Base-by-base conservation (phyloP, 1,140 invertebrate species). In the Harlomillsia oculata region DNA sequence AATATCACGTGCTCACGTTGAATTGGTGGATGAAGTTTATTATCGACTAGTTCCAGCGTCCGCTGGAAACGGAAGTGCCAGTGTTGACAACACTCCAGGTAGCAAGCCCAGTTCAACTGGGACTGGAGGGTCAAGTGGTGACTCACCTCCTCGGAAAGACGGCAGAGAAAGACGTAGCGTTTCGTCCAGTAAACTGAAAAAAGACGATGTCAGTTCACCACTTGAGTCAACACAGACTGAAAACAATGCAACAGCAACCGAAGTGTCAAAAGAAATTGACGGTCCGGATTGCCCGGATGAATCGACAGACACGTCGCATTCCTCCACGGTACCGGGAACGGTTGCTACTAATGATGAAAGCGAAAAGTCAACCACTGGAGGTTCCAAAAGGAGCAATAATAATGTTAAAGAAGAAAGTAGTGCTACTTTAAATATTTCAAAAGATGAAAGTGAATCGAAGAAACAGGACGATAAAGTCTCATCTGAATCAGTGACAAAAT, bases 1-100 rank as follows among this genome's bases (percentile, higher is more conserved):
- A 41, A 16, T 53, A 18, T 14, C 13, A 6, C 51, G 49, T 20
- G 64, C 60, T 14, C 32, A 59, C n/a, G 40, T 62, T 28, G 56
- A 64, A 41, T 32, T 61, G 14, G 43, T 45, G 2, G 20, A 37
- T 32, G 49, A 30, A 6, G 43, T 45, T 29, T 34, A 34, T n/a
- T 52, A 52, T 26, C 18, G 43, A 9, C n/a, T n/a, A n/a, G n/a
- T n/a, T n/a, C n/a, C n/a, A n/a, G 32, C 29, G 2, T 28, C 21
- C 40, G 34, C 13, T 46, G n/a, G 16, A 21, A 41, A 25, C 34
- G 20, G 26, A 13, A 51, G 28, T 20, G 55, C 46, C 26, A 23
- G 37, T n/a, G 26, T 16, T 32, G 36, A n/a, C 43, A 32, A 26
- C 20, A n/a, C 26, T 4, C 20, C 21, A 32, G 37, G n/a, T 8